phyloP scores from a whole-genome alignment of 2,113 vertebrate species.

The Ornithorhynchus anatinus region DNA sequence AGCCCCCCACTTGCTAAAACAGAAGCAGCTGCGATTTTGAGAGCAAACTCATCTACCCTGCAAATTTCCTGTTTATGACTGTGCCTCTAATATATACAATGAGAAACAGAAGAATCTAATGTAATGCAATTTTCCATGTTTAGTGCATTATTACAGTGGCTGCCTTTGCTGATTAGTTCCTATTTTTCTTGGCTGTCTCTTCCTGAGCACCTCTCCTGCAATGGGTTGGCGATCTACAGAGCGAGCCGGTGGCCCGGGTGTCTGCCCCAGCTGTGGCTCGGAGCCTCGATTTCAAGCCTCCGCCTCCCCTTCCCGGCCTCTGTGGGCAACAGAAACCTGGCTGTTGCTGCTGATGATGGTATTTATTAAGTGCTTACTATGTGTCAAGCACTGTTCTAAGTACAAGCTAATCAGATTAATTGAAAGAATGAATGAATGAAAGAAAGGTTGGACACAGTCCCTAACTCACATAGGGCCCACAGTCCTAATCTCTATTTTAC shows the following conservation, averaged over 20 bases:
- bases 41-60: not conserved
- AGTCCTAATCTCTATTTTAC: too few species aligned
- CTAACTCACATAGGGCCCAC: too few species aligned
- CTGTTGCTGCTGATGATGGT: not conserved
- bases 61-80: conserved; percentile 1
- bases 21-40: not conserved
- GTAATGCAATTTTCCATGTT: conserved; percentile 48
- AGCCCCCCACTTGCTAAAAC: not conserved
- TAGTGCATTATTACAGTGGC: conserved; percentile 32
- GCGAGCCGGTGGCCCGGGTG: conserved; percentile 1
- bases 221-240: conserved; percentile 45
- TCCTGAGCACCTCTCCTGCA: conserved; percentile 39
- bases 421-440: too few species aligned
- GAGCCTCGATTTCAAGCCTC: conserved; percentile 52
- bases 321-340: not conserved
- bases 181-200: conserved; percentile 30
- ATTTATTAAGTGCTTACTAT: not conserved
- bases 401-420: too few species aligned
- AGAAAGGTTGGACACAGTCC: too few species aligned
- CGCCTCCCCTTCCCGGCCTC: conserved; percentile 52
- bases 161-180: conserved; percentile 47
- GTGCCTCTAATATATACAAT: not conserved
- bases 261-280: not conserved
- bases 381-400: too few species aligned
- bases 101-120: conserved; percentile 41